phyloP scores from a whole-genome alignment of 2,888 invertebrate species.

The Leptogaster cylindrica region DNA sequence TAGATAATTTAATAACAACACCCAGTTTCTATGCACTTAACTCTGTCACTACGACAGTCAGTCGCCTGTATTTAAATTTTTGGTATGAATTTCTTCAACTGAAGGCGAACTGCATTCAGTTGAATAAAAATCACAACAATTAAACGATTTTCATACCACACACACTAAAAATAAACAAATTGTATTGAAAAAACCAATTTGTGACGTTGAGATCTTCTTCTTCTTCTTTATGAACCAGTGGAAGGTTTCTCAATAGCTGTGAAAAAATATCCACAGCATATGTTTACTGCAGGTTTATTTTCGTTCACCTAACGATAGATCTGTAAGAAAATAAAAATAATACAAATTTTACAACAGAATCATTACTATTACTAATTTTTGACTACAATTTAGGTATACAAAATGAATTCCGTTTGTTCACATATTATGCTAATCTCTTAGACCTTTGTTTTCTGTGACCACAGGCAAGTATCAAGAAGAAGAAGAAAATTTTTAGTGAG shows the following conservation, averaged over 20 bases:
- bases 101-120: slow-evolving; percentile 20
- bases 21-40: neutral
- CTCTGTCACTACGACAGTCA: neutral
- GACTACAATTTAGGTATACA: too few species aligned
- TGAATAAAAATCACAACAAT: slow-evolving; percentile 20
- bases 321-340: too few species aligned
- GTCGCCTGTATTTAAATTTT: neutral
- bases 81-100: slow-evolving; percentile 3
- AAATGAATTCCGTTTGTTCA: neutral
- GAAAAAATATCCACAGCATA: neutral
- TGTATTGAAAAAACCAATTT: slow-evolving; percentile 14
- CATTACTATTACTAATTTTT: too few species aligned
- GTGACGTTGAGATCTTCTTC: slow-evolving; percentile 15
- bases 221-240: neutral
- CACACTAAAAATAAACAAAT: slow-evolving; percentile 31
- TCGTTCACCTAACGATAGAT: too few species aligned
- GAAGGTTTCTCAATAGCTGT: neutral
- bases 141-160: slow-evolving; percentile 33
- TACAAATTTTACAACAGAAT: too few species aligned
- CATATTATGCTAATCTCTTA: neutral
- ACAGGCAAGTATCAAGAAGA: neutral
- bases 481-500: slow-evolving; percentile 17
- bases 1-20: slow-evolving; percentile 14
- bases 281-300: too few species aligned
- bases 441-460: neutral